phyloP scores from a whole-genome alignment of 2,797 vertebrate species.

The Acropternis orthonyx region DNA sequence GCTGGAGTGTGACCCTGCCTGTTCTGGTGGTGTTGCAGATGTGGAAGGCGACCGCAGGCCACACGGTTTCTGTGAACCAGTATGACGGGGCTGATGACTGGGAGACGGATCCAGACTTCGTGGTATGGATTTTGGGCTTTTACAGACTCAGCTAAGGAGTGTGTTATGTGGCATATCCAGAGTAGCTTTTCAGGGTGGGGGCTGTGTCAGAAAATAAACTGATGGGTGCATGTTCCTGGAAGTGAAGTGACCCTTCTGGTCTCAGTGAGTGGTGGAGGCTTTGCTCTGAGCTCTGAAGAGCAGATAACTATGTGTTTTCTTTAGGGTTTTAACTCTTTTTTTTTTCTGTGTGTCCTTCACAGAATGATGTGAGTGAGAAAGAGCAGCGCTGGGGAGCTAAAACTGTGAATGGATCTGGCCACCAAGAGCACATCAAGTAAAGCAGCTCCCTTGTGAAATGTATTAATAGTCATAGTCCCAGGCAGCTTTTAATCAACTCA shows the following conservation, averaged over 20 bases:
- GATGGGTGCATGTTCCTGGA: background rate
- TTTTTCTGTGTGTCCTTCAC: slow-evolving; percentile 1
- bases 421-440: slow-evolving; percentile 97
- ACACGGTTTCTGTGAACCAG: slow-evolving; percentile 75
- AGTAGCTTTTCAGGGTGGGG: background rate
- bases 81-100: slow-evolving; percentile 89
- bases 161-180: accelerated
- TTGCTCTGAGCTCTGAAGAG: background rate
- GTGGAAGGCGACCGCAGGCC: slow-evolving; percentile 94
- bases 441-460: slow-evolving; percentile 19
- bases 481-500: background rate
- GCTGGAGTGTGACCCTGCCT: background rate
- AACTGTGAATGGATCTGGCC: slow-evolving; percentile 91
- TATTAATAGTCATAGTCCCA: background rate
- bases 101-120: slow-evolving; percentile 97
- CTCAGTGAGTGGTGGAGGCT: background rate
- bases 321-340: background rate
- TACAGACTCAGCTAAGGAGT: background rate
- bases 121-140: slow-evolving; percentile 76
- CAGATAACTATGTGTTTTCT: background rate
- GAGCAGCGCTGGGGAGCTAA: slow-evolving; percentile 98
- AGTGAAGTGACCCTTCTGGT: background rate
- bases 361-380: slow-evolving; percentile 95
- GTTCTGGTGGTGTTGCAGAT: slow-evolving; percentile 77
- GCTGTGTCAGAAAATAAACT: background rate